phyloP scores from a whole-genome alignment of 2,888 invertebrate genomes.

The Blomia tropicalis region DNA sequence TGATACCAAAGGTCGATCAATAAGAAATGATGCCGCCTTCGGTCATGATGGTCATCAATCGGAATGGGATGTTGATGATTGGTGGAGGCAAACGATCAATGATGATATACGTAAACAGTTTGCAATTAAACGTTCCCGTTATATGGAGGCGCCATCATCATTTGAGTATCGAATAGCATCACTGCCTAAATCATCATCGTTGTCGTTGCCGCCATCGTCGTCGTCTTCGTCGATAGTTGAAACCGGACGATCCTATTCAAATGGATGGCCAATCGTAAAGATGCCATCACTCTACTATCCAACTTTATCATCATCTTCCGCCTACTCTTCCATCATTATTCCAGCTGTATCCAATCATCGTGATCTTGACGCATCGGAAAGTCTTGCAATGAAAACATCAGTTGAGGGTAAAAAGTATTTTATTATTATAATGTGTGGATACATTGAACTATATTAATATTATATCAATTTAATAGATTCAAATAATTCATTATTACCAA shows the following conservation, averaged over 20 bases:
- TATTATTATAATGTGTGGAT: no score
- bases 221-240: background rate
- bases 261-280: background rate
- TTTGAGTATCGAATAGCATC: background rate
- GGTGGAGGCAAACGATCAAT: background rate
- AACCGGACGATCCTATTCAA: background rate
- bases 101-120: background rate
- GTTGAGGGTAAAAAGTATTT: background rate
- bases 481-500: background rate
- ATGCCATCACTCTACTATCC: background rate
- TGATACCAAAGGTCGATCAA: background rate
- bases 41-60: background rate
- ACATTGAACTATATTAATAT: no score
- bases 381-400: background rate
- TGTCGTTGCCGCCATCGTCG: background rate
- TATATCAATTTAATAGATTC: background rate
- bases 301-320: no score
- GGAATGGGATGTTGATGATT: background rate
- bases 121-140: background rate
- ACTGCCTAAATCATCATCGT: background rate
- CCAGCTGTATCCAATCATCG: background rate
- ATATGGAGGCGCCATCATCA: background rate
- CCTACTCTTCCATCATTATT: background rate
- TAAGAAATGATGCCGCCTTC: background rate
- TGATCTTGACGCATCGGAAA: constrained; percentile 5